Conservation (phyloP, 2,797 vertebrate species). For the Ibycter americanus region DNA sequence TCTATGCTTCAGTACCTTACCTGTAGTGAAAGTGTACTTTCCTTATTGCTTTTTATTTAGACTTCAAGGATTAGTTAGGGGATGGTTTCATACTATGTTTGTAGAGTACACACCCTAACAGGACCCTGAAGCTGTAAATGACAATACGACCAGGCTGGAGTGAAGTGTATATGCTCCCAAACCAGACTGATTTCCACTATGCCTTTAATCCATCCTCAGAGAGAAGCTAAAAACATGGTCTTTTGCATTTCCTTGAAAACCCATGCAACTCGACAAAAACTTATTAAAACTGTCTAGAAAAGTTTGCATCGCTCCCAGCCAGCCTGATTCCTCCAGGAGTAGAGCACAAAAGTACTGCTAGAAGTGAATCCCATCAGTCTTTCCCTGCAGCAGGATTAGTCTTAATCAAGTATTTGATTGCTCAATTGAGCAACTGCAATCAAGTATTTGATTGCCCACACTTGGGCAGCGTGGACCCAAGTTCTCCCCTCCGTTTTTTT, state of each 20-base stretch:
- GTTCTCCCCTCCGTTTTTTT: neutral
- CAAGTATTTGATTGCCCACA: no score
- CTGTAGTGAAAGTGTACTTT: neutral
- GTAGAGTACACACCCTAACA: neutral
- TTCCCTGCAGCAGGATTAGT: neutral
- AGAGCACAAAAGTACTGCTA: neutral
- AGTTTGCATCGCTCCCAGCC: neutral
- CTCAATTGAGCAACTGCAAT: no score
- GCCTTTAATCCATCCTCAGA: neutral
- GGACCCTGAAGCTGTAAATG: neutral
- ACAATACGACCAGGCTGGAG: neutral
- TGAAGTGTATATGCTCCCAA: neutral
- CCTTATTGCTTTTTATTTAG: neutral
- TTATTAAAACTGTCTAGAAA: neutral
- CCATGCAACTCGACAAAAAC: neutral
- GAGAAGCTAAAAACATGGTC: neutral
- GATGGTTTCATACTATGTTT: neutral
- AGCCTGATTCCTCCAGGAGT: neutral
- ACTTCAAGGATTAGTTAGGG: neutral
- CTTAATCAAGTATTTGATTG: neutral
- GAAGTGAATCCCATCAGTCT: neutral
- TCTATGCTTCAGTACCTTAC: neutral
- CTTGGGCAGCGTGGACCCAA: rapidly evolving
- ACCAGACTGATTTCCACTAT: neutral
- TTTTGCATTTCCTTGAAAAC: neutral